Conservation (phyloP, 2,797 vertebrate genomes). For the Falco peregrinus region DNA sequence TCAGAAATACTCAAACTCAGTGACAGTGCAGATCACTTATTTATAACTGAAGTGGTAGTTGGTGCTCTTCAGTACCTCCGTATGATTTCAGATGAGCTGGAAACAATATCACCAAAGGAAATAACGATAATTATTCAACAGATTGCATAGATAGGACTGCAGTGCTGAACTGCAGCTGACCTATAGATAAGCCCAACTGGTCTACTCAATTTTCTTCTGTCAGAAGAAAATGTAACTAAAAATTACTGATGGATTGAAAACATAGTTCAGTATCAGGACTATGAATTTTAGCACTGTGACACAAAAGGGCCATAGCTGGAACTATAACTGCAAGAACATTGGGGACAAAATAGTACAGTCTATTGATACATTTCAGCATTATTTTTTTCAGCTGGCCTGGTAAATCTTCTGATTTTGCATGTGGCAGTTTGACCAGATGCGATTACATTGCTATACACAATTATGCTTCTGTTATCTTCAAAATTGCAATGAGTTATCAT, state of each 20-base stretch:
- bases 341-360: not conserved
- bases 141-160: not conserved
- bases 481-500: not conserved
- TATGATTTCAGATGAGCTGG: conserved; percentile 5
- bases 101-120: not conserved
- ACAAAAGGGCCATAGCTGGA: not conserved
- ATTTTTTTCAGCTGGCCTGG: conserved; percentile 16
- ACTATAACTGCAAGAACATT: not conserved
- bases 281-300: not conserved
- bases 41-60: not conserved
- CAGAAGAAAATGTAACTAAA: not conserved
- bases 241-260: conserved; percentile 11
- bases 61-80: accelerated
- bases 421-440: conserved; percentile 14
- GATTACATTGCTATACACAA: not conserved
- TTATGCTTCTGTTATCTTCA: conserved; percentile 15
- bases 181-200: not conserved
- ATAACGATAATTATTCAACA: not conserved
- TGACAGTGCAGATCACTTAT: not conserved
- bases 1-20: not conserved
- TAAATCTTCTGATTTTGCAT: not conserved
- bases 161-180: not conserved
- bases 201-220: not conserved
- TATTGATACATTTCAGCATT: not conserved
- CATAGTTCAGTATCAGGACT: not conserved